phyloP scores from a whole-genome alignment of 2,888 invertebrate genomes.

The Lepeophtheirus nordmannii region DNA sequence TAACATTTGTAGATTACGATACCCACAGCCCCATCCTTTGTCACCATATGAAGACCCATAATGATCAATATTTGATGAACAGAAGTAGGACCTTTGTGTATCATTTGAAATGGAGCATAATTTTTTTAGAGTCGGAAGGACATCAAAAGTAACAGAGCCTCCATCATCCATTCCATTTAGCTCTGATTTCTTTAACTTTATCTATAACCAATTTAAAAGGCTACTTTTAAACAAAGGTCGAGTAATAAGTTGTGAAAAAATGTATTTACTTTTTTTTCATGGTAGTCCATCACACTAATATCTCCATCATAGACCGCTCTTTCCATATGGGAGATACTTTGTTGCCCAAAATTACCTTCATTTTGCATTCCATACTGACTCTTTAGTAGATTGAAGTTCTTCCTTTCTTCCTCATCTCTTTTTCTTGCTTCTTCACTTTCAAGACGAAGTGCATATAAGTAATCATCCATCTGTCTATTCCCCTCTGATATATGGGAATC shows the following conservation, averaged over 20 bases:
- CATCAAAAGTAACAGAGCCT: constrained; percentile 61
- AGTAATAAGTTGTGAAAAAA: neutral
- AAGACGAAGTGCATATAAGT: neutral
- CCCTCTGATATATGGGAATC: constrained; percentile 22
- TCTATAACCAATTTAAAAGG: constrained; percentile 37
- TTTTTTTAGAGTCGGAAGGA: constrained; percentile 1
- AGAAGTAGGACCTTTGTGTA: constrained; percentile 53
- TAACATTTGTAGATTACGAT: constrained; percentile 77
- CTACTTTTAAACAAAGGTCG: neutral
- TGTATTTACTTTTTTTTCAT: constrained; percentile 43
- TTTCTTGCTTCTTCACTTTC: neutral
- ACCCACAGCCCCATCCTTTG: constrained; percentile 83
- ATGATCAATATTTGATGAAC: constrained; percentile 64
- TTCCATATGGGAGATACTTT: constrained; percentile 61
- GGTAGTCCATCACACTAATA: constrained; percentile 67
- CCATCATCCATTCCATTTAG: constrained; percentile 65
- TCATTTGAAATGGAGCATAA: constrained; percentile 35
- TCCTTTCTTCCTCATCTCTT: constrained; percentile 3
- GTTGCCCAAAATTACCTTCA: constrained; percentile 60
- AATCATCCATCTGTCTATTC: neutral
- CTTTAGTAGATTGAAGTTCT: constrained; percentile 32
- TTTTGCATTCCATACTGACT: constrained; percentile 81
- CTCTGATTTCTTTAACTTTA: constrained; percentile 56
- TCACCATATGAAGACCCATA: constrained; percentile 76
- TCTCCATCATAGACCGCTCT: constrained; percentile 67